Evolutionary conservation across 1,140 invertebrate species (phyloP).

Genomic region (Melitaea cinxia): DNA sequence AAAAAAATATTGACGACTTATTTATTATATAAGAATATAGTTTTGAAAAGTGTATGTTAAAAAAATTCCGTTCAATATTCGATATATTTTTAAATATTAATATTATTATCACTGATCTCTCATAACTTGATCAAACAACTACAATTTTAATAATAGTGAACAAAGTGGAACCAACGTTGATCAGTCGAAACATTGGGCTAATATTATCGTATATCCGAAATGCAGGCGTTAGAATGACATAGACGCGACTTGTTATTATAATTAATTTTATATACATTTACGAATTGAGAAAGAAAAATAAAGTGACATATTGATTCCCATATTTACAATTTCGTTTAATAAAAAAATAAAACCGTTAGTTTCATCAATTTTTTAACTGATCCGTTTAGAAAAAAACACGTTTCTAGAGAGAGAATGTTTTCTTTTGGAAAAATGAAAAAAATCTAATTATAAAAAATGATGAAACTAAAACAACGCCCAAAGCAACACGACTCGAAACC

Average conservation of each 20-base stretch:
- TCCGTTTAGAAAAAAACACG: conserved; percentile 4
- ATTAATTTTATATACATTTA: conserved; percentile 28
- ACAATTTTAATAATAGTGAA: conserved; percentile 5
- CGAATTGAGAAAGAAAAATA: conserved; percentile 13
- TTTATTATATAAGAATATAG: no score
- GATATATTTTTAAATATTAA: not conserved
- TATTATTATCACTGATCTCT: conserved; percentile 20
- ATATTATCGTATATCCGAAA: conserved; percentile 11
- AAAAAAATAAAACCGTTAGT: not conserved
- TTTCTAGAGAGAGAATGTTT: not conserved
- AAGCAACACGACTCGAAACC: conserved; percentile 4
- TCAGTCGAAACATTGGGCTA: conserved; percentile 34
- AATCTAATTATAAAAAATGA: conserved; percentile 13
- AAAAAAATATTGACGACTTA: no score
- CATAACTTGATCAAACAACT: conserved; percentile 1
- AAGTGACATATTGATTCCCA: conserved; percentile 14
- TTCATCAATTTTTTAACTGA: conserved; percentile 9
- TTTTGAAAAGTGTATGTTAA: not conserved
- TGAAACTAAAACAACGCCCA: conserved; percentile 13
- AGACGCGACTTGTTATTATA: conserved; percentile 20
- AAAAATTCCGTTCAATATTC: not conserved
- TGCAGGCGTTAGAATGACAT: conserved; percentile 20
- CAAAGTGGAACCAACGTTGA: conserved; percentile 24
- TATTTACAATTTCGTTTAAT: conserved; percentile 28
- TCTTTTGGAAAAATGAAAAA: not conserved